These are phyloP conservation scores for Scolopax rusticola DNA, from an alignment of 2,797 vertebrate species.

Conservation along the genomic window DNA sequence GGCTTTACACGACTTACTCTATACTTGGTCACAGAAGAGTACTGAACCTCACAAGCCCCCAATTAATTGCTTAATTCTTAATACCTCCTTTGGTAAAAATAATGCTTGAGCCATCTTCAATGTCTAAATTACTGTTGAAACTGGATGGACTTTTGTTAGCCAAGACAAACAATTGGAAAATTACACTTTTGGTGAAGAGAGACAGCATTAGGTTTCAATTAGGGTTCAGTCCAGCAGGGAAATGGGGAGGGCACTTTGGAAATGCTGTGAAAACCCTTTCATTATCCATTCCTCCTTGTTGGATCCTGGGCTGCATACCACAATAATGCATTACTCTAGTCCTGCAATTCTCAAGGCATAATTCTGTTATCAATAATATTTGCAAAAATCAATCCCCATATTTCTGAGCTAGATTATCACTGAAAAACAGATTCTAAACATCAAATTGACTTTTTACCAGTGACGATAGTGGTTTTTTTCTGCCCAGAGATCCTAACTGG, in stretches of 20 bases:
- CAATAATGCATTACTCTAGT: neutral
- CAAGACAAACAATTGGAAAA: conserved; percentile 3
- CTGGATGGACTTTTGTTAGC: neutral
- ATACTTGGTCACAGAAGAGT: neutral
- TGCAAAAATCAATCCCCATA: neutral
- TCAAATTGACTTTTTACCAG: neutral
- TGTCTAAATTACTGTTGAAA: neutral
- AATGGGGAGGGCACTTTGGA: neutral
- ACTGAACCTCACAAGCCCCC: neutral
- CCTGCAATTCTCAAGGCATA: neutral
- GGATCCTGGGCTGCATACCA: neutral
- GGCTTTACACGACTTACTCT: neutral
- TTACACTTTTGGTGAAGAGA: neutral
- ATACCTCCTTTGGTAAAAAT: conserved; percentile 10
- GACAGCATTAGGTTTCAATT: neutral
- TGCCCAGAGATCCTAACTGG: neutral
- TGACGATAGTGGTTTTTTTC: neutral
- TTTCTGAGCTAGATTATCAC: neutral
- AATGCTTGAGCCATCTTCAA: neutral
- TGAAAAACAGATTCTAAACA: neutral
- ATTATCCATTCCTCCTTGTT: neutral
- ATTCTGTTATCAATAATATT: neutral
- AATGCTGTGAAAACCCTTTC: neutral
- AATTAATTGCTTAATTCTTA: neutral
- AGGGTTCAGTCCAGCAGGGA: neutral